A percentile compares a stretch with the other conserved stretches of the same genome.
These are phyloP conservation scores for Syngnathus acus DNA, from an alignment of 2,797 vertebrate species.

Conservation along the genomic window DNA sequence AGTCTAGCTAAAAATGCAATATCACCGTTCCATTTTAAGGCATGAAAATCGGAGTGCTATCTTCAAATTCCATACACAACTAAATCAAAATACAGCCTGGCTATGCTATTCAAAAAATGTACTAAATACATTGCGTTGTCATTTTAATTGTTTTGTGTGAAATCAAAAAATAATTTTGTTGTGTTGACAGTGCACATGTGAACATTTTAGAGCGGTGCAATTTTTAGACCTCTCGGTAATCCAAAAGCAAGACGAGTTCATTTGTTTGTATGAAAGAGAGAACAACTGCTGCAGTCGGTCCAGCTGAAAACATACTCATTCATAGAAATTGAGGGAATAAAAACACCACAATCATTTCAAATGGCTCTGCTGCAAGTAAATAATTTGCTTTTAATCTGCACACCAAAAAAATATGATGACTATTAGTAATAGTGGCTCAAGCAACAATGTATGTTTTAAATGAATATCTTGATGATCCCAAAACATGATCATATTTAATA, in stretches of 20 bases:
- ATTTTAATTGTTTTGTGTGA: not conserved
- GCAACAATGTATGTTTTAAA: no score
- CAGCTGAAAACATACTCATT: not conserved
- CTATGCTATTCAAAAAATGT: not conserved
- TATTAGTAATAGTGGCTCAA: not conserved
- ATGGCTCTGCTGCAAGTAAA: not conserved
- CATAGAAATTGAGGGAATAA: no score
- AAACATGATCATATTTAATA: no score
- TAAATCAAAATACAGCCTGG: not conserved
- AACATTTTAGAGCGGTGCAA: not conserved
- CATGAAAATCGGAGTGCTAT: not conserved
- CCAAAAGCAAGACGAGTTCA: not conserved
- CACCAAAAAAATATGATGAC: not conserved
- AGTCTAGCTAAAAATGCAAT: not conserved
- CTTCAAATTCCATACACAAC: not conserved
- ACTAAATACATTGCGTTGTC: not conserved
- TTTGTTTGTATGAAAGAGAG: not conserved
- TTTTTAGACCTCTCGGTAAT: not conserved
- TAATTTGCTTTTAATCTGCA: not conserved
- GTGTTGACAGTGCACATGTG: not conserved
- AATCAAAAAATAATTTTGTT: not conserved
- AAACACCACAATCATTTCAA: not conserved
- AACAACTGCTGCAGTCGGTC: not conserved
- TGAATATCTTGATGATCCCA: no score
- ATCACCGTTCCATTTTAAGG: not conserved